A percentile compares a stretch with the other conserved stretches of the same genome.
These are phyloP conservation scores for Gastrophysa polygoni DNA, from an alignment of 2,888 invertebrate genomes.

Conservation along the genomic window DNA sequence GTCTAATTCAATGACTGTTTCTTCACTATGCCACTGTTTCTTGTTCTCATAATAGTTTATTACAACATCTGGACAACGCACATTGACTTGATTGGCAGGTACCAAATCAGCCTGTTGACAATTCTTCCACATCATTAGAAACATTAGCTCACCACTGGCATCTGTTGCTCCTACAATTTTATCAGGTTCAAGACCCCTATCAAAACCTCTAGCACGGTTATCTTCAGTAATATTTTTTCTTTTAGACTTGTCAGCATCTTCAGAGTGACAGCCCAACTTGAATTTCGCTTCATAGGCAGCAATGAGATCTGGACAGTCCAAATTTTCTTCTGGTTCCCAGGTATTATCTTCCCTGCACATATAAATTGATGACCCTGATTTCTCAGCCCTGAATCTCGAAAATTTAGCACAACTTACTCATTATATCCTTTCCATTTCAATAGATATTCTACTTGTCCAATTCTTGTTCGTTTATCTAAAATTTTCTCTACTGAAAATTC, in stretches of 20 bases:
- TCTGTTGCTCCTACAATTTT: slow-evolving; percentile 90
- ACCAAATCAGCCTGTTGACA: slow-evolving; percentile 72
- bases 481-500: slow-evolving; percentile 80
- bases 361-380: neutral
- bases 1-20: slow-evolving; percentile 52
- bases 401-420: slow-evolving; percentile 58
- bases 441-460: slow-evolving; percentile 72
- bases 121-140: slow-evolving; percentile 85
- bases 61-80: slow-evolving; percentile 67
- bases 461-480: slow-evolving; percentile 69
- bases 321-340: slow-evolving; percentile 84
- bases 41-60: slow-evolving; percentile 69
- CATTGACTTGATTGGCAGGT: slow-evolving; percentile 65
- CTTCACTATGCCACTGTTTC: slow-evolving; percentile 49
- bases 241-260: slow-evolving; percentile 49
- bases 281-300: slow-evolving; percentile 53
- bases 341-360: slow-evolving; percentile 67
- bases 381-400: neutral
- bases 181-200: slow-evolving; percentile 78
- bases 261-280: slow-evolving; percentile 39
- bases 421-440: slow-evolving; percentile 73
- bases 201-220: slow-evolving; percentile 72
- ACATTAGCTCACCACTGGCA: slow-evolving; percentile 85
- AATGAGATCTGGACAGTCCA: slow-evolving; percentile 78
- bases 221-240: slow-evolving; percentile 56